phyloP scores from a whole-genome alignment of 1,140 invertebrate genomes.

The Temnothorax curvispinosus region DNA sequence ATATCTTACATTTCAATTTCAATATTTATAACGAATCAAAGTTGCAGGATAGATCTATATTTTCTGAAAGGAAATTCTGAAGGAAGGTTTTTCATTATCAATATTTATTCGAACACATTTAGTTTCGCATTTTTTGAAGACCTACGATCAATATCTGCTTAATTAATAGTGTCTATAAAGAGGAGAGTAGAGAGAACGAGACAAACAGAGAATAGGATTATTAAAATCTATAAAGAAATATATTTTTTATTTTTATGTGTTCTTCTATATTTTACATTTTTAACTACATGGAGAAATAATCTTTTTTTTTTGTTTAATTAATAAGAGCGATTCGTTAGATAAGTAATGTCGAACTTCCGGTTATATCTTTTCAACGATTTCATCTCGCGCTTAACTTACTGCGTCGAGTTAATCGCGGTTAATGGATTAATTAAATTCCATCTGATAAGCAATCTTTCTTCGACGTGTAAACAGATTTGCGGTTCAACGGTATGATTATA shows the following conservation, averaged over 20 bases:
- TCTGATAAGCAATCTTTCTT: conserved; percentile 42
- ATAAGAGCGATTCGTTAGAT: conserved; percentile 2
- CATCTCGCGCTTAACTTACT: conserved; percentile 18
- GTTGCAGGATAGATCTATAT: not conserved
- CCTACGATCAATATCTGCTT: not conserved
- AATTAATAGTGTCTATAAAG: not conserved
- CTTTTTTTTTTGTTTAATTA: conserved; percentile 1
- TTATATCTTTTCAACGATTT: conserved; percentile 24
- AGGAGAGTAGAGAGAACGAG: not conserved
- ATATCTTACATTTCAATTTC: conserved; percentile 27
- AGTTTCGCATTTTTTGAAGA: not conserved
- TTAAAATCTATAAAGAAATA: not conserved
- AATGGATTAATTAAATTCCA: conserved; percentile 38
- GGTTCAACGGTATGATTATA: not conserved
- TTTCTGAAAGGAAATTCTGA: not conserved
- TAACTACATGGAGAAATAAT: not conserved
- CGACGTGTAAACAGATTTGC: conserved; percentile 31
- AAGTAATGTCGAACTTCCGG: not conserved
- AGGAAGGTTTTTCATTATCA: not conserved
- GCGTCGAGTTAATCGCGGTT: not conserved
- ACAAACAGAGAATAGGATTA: not conserved
- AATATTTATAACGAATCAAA: conserved; percentile 22
- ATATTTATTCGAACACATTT: conserved; percentile 1
- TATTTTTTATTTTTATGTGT: not conserved
- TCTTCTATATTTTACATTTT: not conserved